Evolutionary conservation across 37 sponge, comb jelly and placozoan species (phyloP).

Genomic region (Geodia barretti): DNA sequence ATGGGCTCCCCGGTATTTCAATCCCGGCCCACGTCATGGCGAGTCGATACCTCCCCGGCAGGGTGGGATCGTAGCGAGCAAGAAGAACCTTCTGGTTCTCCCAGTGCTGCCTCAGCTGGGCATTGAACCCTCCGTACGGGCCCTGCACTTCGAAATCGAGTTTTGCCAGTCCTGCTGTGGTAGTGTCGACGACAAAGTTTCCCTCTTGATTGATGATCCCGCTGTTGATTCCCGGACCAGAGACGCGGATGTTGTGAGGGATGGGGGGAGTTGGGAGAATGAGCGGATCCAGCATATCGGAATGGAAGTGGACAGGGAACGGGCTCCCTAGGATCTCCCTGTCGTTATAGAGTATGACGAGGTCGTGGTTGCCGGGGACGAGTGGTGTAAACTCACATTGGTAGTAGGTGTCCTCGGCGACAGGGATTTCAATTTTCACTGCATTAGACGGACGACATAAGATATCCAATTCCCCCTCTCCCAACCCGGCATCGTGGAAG

Average conservation of each 20-base stretch:
- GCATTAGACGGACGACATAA: slow-evolving; percentile 20
- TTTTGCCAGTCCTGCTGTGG: slow-evolving; percentile 73
- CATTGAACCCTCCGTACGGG: slow-evolving; percentile 68
- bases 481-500: slow-evolving; percentile 25
- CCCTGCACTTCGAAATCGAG: slow-evolving; percentile 72
- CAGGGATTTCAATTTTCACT: slow-evolving; percentile 26
- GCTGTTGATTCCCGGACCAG: slow-evolving; percentile 66
- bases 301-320: slow-evolving; percentile 45
- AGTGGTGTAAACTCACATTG: slow-evolving; percentile 32
- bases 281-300: background rate
- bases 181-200: slow-evolving; percentile 70
- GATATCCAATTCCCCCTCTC: slow-evolving; percentile 43
- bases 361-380: slow-evolving; percentile 4
- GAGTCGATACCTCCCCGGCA: slow-evolving; percentile 55
- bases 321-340: slow-evolving; percentile 66
- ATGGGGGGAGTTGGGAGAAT: slow-evolving; percentile 41
- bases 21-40: slow-evolving; percentile 71
- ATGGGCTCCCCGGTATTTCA: slow-evolving; percentile 79
- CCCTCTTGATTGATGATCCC: slow-evolving; percentile 65
- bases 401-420: slow-evolving; percentile 16
- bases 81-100: slow-evolving; percentile 34
- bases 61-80: slow-evolving; percentile 66
- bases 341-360: slow-evolving; percentile 44
- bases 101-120: slow-evolving; percentile 61
- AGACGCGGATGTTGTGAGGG: slow-evolving; percentile 59